Conservation (phyloP, 1,140 invertebrate species). For the Asobara japonica region DNA sequence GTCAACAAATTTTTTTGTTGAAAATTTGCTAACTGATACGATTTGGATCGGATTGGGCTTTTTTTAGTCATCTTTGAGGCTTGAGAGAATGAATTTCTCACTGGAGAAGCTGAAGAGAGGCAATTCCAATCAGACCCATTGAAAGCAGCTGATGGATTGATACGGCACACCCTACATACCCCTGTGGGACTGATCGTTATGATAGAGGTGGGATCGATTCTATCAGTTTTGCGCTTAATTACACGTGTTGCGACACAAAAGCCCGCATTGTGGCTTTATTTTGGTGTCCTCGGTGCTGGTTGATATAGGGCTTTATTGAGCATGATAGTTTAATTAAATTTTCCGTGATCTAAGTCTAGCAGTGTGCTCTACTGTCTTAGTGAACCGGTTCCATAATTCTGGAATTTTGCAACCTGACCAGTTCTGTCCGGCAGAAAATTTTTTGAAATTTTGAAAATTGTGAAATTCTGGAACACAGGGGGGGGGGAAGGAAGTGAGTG, state of each 20-base stretch:
- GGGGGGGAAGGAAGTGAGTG: too few species aligned
- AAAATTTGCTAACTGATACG: too few species aligned
- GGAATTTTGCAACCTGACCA: too few species aligned
- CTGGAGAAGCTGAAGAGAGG: not conserved
- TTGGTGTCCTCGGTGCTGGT: constrained; percentile 36
- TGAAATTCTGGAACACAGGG: too few species aligned
- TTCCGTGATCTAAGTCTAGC: not conserved
- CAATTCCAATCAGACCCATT: constrained; percentile 23
- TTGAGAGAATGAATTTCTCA: not conserved
- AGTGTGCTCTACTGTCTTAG: too few species aligned
- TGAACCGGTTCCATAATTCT: constrained; percentile 10
- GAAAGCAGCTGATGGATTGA: constrained; percentile 55
- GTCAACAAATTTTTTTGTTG: too few species aligned
- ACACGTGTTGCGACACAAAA: constrained; percentile 62
- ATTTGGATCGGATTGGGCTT: too few species aligned
- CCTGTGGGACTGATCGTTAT: constrained; percentile 54
- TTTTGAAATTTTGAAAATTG: too few species aligned
- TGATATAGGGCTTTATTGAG: not conserved
- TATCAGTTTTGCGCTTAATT: constrained; percentile 67
- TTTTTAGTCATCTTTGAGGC: not conserved
- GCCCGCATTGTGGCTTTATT: constrained; percentile 46
- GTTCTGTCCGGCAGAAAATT: too few species aligned
- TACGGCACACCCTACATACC: constrained; percentile 56
- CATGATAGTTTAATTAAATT: not conserved
- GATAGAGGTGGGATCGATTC: constrained; percentile 59